Percentiles rank a stretch among this genome's conserved stretches.
phyloP scores from a whole-genome alignment of 2,888 invertebrate genomes.

The Noctua fimbriata region DNA sequence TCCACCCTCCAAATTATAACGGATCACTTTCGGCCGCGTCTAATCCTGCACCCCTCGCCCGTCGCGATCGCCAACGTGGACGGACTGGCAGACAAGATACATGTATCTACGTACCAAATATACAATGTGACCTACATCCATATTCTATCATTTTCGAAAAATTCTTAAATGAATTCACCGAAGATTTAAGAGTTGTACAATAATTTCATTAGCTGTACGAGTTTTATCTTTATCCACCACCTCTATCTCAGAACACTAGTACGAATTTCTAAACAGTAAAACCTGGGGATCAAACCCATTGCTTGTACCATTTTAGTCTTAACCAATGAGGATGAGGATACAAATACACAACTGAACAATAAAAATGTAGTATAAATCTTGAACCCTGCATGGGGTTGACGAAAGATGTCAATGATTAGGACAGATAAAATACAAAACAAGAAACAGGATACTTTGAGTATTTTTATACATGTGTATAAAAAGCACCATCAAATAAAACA shows the following conservation, averaged over 20 bases:
- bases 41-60: constrained; percentile 81
- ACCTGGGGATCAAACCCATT: not conserved
- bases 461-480: constrained; percentile 1
- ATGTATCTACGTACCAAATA: constrained; percentile 26
- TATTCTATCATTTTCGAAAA: not conserved
- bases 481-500: constrained; percentile 37
- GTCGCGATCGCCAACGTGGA: constrained; percentile 69
- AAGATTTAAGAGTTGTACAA: not conserved
- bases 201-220: not conserved
- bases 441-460: not conserved
- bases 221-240: not conserved
- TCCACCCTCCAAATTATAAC: constrained; percentile 89
- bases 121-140: constrained; percentile 27
- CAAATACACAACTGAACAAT: not conserved
- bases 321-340: not conserved
- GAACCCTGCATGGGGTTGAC: not conserved
- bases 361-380: not conserved
- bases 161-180: not conserved
- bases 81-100: constrained; percentile 55
- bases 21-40: constrained; percentile 87
- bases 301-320: not conserved
- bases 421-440: not conserved
- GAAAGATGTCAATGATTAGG: constrained; percentile 1
- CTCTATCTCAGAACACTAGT: not conserved
- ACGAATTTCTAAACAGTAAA: not conserved